Evolutionary conservation across 92 coral and sea anemone species (phyloP), one percentile per base, ranked within the genome.

Genomic region (Porites rus): DNA sequence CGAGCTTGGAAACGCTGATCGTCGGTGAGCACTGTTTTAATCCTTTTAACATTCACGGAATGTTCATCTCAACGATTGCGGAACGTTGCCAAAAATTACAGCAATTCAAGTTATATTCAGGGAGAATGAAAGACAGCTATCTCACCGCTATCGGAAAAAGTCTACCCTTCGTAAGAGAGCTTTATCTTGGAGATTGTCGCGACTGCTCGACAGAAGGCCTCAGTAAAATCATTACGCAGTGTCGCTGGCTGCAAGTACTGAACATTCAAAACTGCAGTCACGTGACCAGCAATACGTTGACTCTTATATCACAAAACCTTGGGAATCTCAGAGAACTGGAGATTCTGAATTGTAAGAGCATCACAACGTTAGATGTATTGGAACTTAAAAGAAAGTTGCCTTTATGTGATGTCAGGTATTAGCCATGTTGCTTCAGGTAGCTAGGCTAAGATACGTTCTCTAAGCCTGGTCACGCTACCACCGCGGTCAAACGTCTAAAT

Each of bases 161-260:
- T 76, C 77, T 94, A 52, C 92, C 56, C 10, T 91, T 87, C 13
- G 62, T 96, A 64, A 88, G 89, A 46, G 91, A 91, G 60, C 75
- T 96, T 13, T 85, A 88, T 53, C 90, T 96, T 16, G 98, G 98
- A 16, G 94, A 90, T 86, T 96, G 98, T 74, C 79, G 93, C 13
- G 80, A 88, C 65, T 95, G 96, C 31, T 86, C 98, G 8, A 63
- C 90, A 2, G 77, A 81, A 8, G 98, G 91, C 11, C 77, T 96
- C 38, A 43, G 74, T n/a, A 87, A 81, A 65, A 78, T 96, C 61
- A 89, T 92, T 7, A 82, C 64, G 28, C 82, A 79, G 52, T 96
- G 98, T 74, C 85, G 76, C 64, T 72, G 87, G 84, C 74, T 96
- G 28, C 84, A 76, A 51, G 78, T 74, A 63, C 77, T 96, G 63